These are phyloP conservation scores for Urocyon cinereoargenteus DNA, from an alignment of 2,797 vertebrate species.

Conservation along the genomic window DNA sequence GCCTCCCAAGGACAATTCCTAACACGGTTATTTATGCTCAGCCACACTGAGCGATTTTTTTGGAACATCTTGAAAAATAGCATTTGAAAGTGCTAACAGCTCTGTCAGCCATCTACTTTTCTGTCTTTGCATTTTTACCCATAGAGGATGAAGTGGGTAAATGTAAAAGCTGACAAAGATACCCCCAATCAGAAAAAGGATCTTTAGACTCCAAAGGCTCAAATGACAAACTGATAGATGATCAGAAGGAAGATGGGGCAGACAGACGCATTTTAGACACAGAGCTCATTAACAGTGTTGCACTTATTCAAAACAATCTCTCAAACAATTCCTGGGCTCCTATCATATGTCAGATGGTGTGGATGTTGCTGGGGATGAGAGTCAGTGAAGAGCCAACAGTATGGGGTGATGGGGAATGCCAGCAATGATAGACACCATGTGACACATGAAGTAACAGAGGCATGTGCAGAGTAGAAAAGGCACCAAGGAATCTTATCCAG, in stretches of 20 bases:
- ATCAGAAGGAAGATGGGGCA: neutral
- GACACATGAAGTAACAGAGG: neutral
- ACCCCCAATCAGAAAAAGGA: neutral
- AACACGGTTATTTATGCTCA: neutral
- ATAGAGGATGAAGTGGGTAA: neutral
- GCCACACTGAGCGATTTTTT: neutral
- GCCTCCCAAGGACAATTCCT: neutral
- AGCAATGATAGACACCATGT: neutral
- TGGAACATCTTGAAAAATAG: slow-evolving; percentile 14
- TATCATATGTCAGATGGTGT: too few relatives aligned
- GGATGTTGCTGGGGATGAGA: neutral
- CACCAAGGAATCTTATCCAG: neutral
- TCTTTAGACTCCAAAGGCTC: neutral
- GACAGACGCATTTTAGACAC: neutral
- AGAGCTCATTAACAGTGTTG: neutral
- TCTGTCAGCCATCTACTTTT: neutral
- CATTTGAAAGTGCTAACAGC: slow-evolving; percentile 6
- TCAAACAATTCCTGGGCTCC: neutral
- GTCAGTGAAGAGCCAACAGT: neutral
- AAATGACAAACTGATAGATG: neutral
- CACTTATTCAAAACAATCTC: neutral
- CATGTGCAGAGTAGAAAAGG: neutral
- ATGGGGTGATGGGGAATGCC: too few relatives aligned
- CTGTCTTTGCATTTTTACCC: neutral
- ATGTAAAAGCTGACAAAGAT: neutral